Conservation (phyloP, 1,140 invertebrate species). For the Macrocentrus cingulum region DNA sequence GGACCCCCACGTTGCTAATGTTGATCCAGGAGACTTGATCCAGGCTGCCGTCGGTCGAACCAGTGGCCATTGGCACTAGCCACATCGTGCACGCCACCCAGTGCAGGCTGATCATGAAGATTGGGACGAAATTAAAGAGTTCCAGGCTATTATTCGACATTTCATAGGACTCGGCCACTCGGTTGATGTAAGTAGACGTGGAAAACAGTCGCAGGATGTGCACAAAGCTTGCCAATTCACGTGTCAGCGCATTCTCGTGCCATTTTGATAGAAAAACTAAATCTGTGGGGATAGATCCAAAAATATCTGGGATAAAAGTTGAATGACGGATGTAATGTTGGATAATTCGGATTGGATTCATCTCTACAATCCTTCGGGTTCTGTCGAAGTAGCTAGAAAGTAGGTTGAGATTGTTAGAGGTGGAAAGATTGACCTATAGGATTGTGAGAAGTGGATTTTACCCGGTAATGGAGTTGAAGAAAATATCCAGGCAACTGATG, state of each 20-base stretch:
- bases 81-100: slow-evolving; percentile 50
- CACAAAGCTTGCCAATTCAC: slow-evolving; percentile 37
- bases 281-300: slow-evolving; percentile 49
- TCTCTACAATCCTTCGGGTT: slow-evolving; percentile 34
- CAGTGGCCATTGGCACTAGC: slow-evolving; percentile 40
- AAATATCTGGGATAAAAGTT: slow-evolving; percentile 42
- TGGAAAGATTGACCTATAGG: neutral
- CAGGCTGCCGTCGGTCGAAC: slow-evolving; percentile 23
- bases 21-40: slow-evolving; percentile 43
- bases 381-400: slow-evolving; percentile 48
- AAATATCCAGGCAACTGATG: slow-evolving; percentile 40
- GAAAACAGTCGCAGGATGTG: slow-evolving; percentile 46
- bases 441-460: slow-evolving; percentile 26
- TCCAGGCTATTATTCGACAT: slow-evolving; percentile 29
- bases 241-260: slow-evolving; percentile 30
- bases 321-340: slow-evolving; percentile 35
- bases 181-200: slow-evolving; percentile 33
- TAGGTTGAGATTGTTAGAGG: neutral
- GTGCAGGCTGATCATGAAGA: slow-evolving; percentile 41
- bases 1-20: neutral
- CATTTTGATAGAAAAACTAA: slow-evolving; percentile 33
- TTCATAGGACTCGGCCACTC: slow-evolving; percentile 32
- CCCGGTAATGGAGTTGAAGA: slow-evolving; percentile 51
- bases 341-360: slow-evolving; percentile 37
- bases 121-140: slow-evolving; percentile 38